phyloP scores from a whole-genome alignment of 2,113 vertebrate species.

The Addax nasomaculatus region DNA sequence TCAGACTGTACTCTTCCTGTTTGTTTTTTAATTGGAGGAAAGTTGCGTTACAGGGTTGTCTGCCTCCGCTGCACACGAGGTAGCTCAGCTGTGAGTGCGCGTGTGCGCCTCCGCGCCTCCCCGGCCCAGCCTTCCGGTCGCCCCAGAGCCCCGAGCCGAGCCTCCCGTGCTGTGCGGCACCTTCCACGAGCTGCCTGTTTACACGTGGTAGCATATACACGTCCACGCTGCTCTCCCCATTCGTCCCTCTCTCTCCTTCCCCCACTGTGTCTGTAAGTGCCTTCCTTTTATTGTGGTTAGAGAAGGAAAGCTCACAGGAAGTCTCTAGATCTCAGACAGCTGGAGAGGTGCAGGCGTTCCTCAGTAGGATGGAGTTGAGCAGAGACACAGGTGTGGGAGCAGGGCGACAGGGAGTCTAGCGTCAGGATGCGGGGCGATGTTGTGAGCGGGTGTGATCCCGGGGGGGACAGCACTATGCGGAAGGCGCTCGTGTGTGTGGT shows the following conservation, averaged over 20 bases:
- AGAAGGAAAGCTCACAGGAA: not conserved
- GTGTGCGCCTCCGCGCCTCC: not conserved
- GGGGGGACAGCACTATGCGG: not conserved
- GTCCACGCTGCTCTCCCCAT: rapidly evolving
- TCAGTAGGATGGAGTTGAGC: not conserved
- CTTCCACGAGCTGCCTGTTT: rapidly evolving
- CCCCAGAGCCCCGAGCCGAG: no score
- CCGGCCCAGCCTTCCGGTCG: no score
- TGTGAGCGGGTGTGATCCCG: not conserved
- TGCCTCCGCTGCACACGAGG: not conserved
- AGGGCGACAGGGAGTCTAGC: not conserved
- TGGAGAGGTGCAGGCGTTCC: not conserved
- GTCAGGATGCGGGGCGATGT: not conserved
- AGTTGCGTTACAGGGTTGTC: rapidly evolving
- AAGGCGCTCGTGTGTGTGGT: not conserved
- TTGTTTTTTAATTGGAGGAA: rapidly evolving
- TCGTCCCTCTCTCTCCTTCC: not conserved
- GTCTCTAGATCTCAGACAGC: not conserved
- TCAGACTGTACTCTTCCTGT: not conserved
- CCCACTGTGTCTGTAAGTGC: not conserved
- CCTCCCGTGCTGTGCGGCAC: not conserved
- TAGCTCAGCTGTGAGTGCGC: rapidly evolving
- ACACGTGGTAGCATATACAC: rapidly evolving
- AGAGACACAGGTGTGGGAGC: not conserved
- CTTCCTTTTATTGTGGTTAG: not conserved